These are phyloP conservation scores for Silurus asotus DNA, from an alignment of 2,113 vertebrate species.

Conservation along the genomic window DNA sequence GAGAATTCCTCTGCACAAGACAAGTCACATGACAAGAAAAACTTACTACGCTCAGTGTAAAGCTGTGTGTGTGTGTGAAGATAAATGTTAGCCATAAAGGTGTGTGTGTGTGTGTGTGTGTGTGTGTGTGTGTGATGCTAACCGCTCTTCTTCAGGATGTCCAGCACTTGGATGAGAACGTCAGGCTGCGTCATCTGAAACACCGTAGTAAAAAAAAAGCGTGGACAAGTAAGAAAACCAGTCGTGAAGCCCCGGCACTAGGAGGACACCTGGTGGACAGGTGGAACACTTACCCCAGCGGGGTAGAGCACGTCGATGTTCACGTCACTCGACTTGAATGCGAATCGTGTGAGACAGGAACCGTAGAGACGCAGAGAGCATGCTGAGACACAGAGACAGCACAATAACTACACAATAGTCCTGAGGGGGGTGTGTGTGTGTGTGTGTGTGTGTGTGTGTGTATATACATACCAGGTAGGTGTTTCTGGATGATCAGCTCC, in stretches of 20 bases:
- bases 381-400: conserved; percentile 69
- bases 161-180: conserved; percentile 94
- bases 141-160: conserved; percentile 91
- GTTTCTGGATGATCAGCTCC: conserved; percentile 84
- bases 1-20: conserved; percentile 78
- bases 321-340: conserved; percentile 93
- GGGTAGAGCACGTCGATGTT: conserved; percentile 95
- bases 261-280: neutral
- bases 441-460: neutral
- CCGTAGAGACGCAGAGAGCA: conserved; percentile 93
- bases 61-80: neutral
- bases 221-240: neutral
- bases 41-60: neutral
- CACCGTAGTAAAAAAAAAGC: neutral
- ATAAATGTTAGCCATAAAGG: no score
- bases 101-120: neutral
- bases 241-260: neutral
- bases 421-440: neutral
- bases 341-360: conserved; percentile 91
- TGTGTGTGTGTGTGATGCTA: conserved; percentile 55
- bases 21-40: neutral
- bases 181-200: conserved; percentile 94
- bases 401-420: neutral
- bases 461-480: conserved; percentile 79
- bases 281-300: conserved; percentile 76